A percentile compares a stretch with the other conserved stretches of the same genome.
Evolutionary conservation across 2,888 invertebrate genomes (phyloP).

Genomic region (Tenthredo livida): DNA sequence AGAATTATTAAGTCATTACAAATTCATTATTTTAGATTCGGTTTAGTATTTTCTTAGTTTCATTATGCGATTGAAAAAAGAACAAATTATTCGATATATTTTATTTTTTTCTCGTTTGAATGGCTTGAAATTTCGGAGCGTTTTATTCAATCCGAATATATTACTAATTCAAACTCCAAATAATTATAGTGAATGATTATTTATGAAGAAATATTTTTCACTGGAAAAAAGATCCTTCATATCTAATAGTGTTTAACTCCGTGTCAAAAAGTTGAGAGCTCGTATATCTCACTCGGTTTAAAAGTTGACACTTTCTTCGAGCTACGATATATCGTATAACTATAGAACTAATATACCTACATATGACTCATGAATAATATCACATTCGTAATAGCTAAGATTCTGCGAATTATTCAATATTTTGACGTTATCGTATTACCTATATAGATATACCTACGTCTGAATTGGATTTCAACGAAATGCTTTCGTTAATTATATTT

Average conservation of each 20-base stretch:
- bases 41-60: background rate
- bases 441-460: background rate
- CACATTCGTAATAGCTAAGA: background rate
- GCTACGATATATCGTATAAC: background rate
- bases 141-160: background rate
- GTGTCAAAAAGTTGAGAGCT: background rate
- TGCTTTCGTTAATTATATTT: background rate
- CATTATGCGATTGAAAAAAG: background rate
- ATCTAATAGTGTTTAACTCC: background rate
- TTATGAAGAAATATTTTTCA: background rate
- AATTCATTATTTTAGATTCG: background rate
- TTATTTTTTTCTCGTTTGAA: background rate
- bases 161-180: background rate
- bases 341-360: background rate
- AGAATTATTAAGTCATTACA: background rate
- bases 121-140: background rate
- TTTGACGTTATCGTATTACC: background rate
- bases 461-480: background rate
- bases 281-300: background rate
- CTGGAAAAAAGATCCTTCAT: background rate
- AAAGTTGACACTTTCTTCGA: slow-evolving; percentile 12
- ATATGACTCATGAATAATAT: background rate
- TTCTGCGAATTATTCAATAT: background rate
- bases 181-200: background rate
- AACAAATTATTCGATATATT: background rate